Conservation (phyloP, 53 echinoderm and acorn worm genomes). For the Apostichopus leukothele region DNA sequence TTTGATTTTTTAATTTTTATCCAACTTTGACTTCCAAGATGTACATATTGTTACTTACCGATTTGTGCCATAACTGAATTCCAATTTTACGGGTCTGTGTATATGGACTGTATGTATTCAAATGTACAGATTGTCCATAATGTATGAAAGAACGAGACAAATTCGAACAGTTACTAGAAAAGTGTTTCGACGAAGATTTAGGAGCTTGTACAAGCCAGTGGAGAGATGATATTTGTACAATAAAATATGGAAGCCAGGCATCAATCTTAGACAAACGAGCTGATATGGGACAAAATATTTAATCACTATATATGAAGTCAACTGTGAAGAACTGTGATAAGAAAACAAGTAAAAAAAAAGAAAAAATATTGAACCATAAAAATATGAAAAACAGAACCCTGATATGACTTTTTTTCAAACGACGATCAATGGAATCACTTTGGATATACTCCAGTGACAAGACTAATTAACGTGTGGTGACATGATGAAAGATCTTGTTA, state of each 20-base stretch:
- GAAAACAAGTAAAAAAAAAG: slow-evolving; percentile 15
- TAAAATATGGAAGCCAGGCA: background rate
- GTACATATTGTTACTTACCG: slow-evolving; percentile 24
- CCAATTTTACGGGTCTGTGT: slow-evolving; percentile 54
- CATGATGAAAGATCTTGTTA: background rate
- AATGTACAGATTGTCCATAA: slow-evolving; percentile 40
- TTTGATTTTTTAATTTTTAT: slow-evolving; percentile 26
- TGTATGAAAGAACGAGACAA: slow-evolving; percentile 32
- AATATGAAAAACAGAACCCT: background rate
- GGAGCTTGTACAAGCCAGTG: background rate
- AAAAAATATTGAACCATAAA: background rate
- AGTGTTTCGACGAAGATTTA: background rate
- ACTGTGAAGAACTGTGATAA: background rate
- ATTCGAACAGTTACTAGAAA: background rate
- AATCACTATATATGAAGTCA: background rate
- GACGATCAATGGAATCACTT: background rate
- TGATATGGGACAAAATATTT: slow-evolving; percentile 42
- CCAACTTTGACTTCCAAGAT: slow-evolving; percentile 39
- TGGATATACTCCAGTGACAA: slow-evolving; percentile 34
- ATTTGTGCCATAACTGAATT: slow-evolving; percentile 34
- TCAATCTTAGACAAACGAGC: slow-evolving; percentile 18
- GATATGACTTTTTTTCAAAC: background rate
- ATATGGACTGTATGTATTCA: slow-evolving; percentile 29
- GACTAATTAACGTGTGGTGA: slow-evolving; percentile 6
- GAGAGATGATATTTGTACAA: slow-evolving; percentile 1